phyloP scores from a whole-genome alignment of 2,888 invertebrate genomes.

The Calliopum simillimum region DNA sequence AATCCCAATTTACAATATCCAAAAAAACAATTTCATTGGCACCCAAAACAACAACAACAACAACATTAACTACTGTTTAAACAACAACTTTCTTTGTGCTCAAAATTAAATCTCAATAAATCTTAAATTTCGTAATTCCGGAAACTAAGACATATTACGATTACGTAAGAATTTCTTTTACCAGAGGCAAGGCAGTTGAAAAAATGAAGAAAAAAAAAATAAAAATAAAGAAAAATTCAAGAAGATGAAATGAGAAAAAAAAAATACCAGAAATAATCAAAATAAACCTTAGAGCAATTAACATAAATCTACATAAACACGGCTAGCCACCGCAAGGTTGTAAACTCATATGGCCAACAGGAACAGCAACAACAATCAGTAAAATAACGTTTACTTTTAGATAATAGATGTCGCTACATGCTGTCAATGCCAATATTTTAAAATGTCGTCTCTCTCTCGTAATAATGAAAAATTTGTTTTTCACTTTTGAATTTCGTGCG shows the following conservation, averaged over 20 bases:
- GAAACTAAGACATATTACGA: neutral
- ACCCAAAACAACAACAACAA: neutral
- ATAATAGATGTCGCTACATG: no score
- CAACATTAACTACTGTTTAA: neutral
- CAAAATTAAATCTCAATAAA: constrained; percentile 3
- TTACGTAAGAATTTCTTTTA: neutral
- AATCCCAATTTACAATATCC: neutral
- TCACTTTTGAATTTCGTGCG: no score
- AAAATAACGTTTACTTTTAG: no score
- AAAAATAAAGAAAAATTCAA: neutral
- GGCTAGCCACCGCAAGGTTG: neutral
- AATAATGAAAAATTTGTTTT: no score
- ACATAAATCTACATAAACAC: constrained; percentile 12
- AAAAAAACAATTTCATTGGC: neutral
- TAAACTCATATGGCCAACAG: no score
- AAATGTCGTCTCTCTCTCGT: no score
- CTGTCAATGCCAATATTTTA: no score
- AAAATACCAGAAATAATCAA: neutral
- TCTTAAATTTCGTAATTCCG: neutral
- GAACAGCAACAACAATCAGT: no score
- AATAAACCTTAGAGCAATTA: constrained; percentile 6
- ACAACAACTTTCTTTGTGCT: constrained; percentile 5
- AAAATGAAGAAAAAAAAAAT: neutral
- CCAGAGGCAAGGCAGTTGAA: neutral
- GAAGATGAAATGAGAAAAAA: no score